A percentile compares a stretch with the other conserved stretches of the same genome.
phyloP scores from a whole-genome alignment of 2,113 vertebrate genomes.

The Gobius niger region DNA sequence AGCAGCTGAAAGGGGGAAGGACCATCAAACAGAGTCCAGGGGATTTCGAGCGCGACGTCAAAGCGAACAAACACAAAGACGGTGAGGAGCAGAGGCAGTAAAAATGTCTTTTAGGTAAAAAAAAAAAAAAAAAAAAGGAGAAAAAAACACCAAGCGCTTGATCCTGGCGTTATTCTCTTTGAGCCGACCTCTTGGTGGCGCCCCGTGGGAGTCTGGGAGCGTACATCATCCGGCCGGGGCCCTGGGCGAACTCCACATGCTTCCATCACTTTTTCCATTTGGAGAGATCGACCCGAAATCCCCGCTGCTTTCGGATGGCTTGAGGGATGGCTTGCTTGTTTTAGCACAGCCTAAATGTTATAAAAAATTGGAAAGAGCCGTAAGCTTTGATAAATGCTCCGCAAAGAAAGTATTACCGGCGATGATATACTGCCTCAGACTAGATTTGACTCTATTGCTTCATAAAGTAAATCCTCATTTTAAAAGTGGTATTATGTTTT shows the following conservation, averaged over 20 bases:
- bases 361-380: slow-evolving; percentile 41
- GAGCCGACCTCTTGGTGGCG: slow-evolving; percentile 29
- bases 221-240: slow-evolving; percentile 43
- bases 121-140: slow-evolving; percentile 30
- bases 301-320: slow-evolving; percentile 41
- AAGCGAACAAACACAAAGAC: slow-evolving; percentile 12
- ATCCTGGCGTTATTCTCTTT: slow-evolving; percentile 36
- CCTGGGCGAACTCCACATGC: slow-evolving; percentile 43
- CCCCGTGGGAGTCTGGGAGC: slow-evolving; percentile 44
- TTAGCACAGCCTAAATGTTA: slow-evolving; percentile 29
- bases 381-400: slow-evolving; percentile 27
- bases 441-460: background rate
- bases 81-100: slow-evolving; percentile 5
- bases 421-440: slow-evolving; percentile 4
- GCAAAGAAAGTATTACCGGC: slow-evolving; percentile 13
- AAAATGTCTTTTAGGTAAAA: slow-evolving; percentile 19
- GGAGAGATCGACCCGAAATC: slow-evolving; percentile 29
- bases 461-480: background rate
- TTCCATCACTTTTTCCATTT: slow-evolving; percentile 57
- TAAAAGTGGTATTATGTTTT: slow-evolving; percentile 7
- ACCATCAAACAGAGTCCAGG: slow-evolving; percentile 12
- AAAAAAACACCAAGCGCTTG: slow-evolving; percentile 23
- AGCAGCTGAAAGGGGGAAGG: background rate
- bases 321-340: slow-evolving; percentile 41
- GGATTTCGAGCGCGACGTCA: slow-evolving; percentile 30